Percentiles rank a stretch among this genome's conserved stretches.
Evolutionary conservation across 2,797 vertebrate genomes (phyloP).

Genomic region (Myoxocephalus aenaeus): DNA sequence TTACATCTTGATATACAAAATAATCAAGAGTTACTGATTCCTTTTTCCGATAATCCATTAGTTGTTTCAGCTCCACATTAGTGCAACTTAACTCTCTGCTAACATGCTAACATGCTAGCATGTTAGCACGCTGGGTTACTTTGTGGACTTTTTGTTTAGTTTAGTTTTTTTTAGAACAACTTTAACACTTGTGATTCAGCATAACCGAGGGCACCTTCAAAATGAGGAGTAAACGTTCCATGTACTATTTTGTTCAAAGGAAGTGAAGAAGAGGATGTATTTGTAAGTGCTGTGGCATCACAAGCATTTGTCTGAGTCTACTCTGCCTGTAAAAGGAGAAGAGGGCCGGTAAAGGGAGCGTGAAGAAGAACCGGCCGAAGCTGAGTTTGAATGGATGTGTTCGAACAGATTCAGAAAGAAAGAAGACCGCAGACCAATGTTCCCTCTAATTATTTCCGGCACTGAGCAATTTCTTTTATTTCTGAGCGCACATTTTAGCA

Average conservation of each 20-base stretch:
- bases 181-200: background rate
- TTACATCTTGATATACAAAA: background rate
- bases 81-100: background rate
- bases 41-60: background rate
- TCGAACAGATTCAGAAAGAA: background rate
- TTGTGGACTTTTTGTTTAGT: no score
- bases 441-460: no score
- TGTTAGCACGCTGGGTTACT: no score
- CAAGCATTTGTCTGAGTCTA: background rate
- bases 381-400: background rate
- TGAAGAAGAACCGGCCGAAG: background rate
- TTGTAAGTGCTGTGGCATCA: background rate
- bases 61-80: background rate
- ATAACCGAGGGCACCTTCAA: background rate
- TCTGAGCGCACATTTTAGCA: no score
- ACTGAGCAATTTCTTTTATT: no score
- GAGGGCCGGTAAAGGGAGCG: background rate
- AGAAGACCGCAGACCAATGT: no score
- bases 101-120: no score
- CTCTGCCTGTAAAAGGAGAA: background rate
- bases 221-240: constrained; percentile 14
- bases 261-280: constrained; percentile 18
- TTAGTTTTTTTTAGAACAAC: no score
- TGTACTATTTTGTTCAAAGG: background rate
- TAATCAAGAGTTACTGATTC: background rate